Base-by-base conservation (phyloP, 1,140 invertebrate genomes). In the Cydia splendana region DNA sequence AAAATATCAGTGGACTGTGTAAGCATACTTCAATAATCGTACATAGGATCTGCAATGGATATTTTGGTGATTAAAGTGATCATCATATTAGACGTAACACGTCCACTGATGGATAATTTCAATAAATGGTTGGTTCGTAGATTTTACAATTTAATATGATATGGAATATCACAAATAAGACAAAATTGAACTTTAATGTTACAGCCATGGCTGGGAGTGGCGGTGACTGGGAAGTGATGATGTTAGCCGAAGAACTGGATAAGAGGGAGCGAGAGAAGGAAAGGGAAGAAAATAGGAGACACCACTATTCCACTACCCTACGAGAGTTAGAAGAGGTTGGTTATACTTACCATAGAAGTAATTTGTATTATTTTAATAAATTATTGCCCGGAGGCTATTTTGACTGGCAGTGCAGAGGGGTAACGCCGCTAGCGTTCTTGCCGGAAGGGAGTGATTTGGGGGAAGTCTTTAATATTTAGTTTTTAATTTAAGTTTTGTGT, bases 151-250 rank as follows among this genome's bases (percentile, higher is more conserved):
- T 4, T 30, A 30, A 4, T 30, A 30, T 30, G 30, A 30, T 30
- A 30, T 30, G n/a, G n/a, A n/a, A 53, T n/a, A n/a, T 15, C 13
- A 15, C 6, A 53, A 53, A n/a, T 4, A n/a, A 53, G 15, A 4
- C 6, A 18, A n/a, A 28, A 30, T 9, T 4, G 20, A n/a, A 34
- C 9, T n/a, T 69, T 20, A 69, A 67, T 65, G 4, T 53, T 20
- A 18, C 65, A 76, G 75, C 53, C 15, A 75, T 89, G 84, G 24
- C 91, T 89, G 88, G 89, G 4, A 92, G 93, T 10, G 94, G 94
- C 69, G 95, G 95, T 81, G 95, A 97, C 79, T 97, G 96, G 96
- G 96, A 97, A 87, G 95, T 97, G 0, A 94, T 95, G 83, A 96
- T 97, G 96, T 88, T 97, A 28, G 96, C 96, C 0, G 94, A 96